Percentiles rank a stretch among this genome's conserved stretches.
phyloP scores from a whole-genome alignment of 2,888 invertebrate species.

The Melieria picta region DNA sequence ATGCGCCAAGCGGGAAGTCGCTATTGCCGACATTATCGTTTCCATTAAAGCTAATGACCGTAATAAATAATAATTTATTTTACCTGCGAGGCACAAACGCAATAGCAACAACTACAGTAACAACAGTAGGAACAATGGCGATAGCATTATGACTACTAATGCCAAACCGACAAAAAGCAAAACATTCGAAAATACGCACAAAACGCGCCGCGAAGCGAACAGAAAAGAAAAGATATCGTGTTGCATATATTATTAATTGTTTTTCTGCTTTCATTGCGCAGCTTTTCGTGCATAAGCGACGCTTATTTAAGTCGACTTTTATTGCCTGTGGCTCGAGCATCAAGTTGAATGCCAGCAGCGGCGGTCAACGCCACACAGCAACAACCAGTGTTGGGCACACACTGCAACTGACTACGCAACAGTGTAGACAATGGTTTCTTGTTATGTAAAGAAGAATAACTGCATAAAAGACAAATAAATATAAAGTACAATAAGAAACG shows the following conservation, averaged over 20 bases:
- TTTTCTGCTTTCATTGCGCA: not conserved
- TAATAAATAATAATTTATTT: slow-evolving; percentile 47
- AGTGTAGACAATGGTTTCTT: too few species aligned
- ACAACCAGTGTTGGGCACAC: not conserved
- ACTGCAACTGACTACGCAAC: too few species aligned
- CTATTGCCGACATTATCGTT: slow-evolving; percentile 35
- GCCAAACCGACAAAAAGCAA: too few species aligned
- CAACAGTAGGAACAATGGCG: not conserved
- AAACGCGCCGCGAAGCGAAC: too few species aligned
- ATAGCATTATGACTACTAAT: too few species aligned
- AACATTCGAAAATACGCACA: too few species aligned
- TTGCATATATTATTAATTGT: slow-evolving; percentile 1
- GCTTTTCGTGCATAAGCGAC: not conserved
- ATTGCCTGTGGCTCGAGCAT: not conserved
- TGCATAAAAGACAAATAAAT: too few species aligned
- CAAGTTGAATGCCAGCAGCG: too few species aligned
- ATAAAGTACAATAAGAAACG: too few species aligned
- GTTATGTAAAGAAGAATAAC: too few species aligned
- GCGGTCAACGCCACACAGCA: too few species aligned
- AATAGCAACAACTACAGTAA: not conserved
- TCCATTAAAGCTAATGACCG: slow-evolving; percentile 43
- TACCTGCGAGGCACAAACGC: slow-evolving; percentile 34
- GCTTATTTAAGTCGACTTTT: slow-evolving; percentile 4
- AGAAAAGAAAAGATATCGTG: not conserved
- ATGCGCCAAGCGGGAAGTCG: slow-evolving; percentile 20